Percentiles rank a stretch among this genome's conserved stretches.
phyloP scores from a whole-genome alignment of 2,888 invertebrate genomes.

The Pristionchus fissidentatus region DNA sequence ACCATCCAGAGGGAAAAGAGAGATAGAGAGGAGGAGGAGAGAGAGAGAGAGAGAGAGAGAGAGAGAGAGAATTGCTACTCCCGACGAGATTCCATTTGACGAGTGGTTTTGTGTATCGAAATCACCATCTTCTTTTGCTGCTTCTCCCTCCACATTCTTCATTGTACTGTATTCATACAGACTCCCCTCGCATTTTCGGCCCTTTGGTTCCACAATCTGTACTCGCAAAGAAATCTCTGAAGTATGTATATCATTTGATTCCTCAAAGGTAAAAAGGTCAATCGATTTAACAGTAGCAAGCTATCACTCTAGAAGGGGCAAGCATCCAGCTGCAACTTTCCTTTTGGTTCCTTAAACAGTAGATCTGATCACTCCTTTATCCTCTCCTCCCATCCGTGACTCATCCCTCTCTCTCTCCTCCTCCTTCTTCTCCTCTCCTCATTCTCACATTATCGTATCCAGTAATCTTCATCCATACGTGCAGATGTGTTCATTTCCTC shows the following conservation, averaged over 20 bases:
- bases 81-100: too few relatives aligned
- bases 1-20: neutral
- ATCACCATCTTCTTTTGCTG: neutral
- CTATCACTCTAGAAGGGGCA: too few relatives aligned
- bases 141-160: constrained; percentile 3
- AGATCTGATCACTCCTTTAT: neutral
- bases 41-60: too few relatives aligned
- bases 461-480: constrained; percentile 28
- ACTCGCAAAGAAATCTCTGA: too few relatives aligned
- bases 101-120: neutral
- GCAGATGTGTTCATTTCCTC: constrained; percentile 38
- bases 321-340: too few relatives aligned
- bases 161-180: neutral
- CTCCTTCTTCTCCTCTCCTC: neutral
- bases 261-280: too few relatives aligned
- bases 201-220: too few relatives aligned
- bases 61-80: too few relatives aligned
- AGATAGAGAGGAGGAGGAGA: neutral
- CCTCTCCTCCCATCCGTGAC: constrained; percentile 13
- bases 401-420: constrained; percentile 16
- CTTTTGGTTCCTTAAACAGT: too few relatives aligned
- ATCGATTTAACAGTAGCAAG: too few relatives aligned
- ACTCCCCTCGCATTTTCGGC: too few relatives aligned
- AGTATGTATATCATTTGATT: too few relatives aligned
- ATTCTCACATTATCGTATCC: neutral